Evolutionary conservation across 2,797 vertebrate species (phyloP), one percentile per base, ranked within the genome.

Genomic region (Caiman crocodilus): DNA sequence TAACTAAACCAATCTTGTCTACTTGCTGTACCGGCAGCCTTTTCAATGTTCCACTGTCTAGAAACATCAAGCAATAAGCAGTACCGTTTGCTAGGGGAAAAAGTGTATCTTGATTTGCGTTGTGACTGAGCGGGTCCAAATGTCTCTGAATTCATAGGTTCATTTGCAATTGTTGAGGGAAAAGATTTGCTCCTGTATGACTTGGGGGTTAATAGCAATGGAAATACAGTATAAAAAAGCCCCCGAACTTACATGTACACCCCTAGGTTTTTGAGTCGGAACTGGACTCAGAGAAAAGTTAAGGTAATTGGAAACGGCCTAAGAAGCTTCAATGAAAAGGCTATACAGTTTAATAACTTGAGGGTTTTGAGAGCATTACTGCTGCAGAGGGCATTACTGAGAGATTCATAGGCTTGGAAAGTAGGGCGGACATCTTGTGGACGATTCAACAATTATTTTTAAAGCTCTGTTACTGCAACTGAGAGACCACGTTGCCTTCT

Each of bases 81-180:
- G 18, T 59, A 93, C 86, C 85, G 7, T 90, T 90, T 78, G 10
- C 56, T 79, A 85, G 92, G 35, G 81, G 96, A 94, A 87, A 88
- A 79, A 1, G 3, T 95, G 92, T 92, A 75, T 3, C 3, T 88
- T 74, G 75, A 67, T 92, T 77, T 95, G 59, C 4, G 17, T 95
- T 84, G 16, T 28, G 94, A 89, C 92, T 64, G 90, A 93, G 67
- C 91, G 95, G 92, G 83, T 82, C 78, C 85, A 64, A 20, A n/a
- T 59, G 58, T 81, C 79, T 86, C 90, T 90, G 91, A 96, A 89
- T 93, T 92, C 42, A 96, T 30, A 76, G 89, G 82, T 90, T 79
- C 89, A 57, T 92, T 88, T 94, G 85, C 96, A 96, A 95, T 87
- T 95, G 88, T 85, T 88, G 92, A 94, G 92, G 82, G 90, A 76